Conservation (phyloP, 2,888 invertebrate genomes). For the Hecatera dysodea region DNA sequence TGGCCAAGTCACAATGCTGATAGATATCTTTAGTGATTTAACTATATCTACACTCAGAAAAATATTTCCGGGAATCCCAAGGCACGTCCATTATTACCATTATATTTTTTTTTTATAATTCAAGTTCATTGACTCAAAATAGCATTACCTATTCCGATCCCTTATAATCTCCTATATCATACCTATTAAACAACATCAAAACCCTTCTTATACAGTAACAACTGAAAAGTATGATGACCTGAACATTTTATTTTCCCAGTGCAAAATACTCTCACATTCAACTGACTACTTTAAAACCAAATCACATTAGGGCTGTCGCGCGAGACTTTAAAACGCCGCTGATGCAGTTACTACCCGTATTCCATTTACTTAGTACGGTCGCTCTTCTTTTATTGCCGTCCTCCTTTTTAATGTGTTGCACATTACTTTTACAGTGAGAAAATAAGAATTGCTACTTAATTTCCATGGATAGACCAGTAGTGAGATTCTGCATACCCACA, state of each 20-base stretch:
- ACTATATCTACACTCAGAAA: no score
- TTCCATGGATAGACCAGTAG: not conserved
- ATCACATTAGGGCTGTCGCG: conserved; percentile 36
- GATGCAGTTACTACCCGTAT: conserved; percentile 37
- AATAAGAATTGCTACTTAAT: not conserved
- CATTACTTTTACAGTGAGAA: not conserved
- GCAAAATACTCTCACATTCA: conserved; percentile 22
- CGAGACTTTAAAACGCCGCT: conserved; percentile 30
- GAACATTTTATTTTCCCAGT: not conserved
- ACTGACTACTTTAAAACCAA: conserved; percentile 31
- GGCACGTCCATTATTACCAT: no score
- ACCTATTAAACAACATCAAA: not conserved
- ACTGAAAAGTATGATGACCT: conserved; percentile 2
- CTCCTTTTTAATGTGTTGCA: not conserved
- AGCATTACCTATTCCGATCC: no score
- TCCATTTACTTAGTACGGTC: conserved; percentile 7
- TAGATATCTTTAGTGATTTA: no score
- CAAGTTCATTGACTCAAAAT: no score
- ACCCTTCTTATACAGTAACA: not conserved
- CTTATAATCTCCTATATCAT: not conserved
- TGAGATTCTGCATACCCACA: no score
- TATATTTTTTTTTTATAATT: no score
- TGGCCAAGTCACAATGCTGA: no score
- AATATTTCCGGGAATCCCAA: no score
- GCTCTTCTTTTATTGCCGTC: conserved; percentile 6